Base-by-base conservation (phyloP, 2,113 vertebrate genomes). In the Carassius auratus region DNA sequence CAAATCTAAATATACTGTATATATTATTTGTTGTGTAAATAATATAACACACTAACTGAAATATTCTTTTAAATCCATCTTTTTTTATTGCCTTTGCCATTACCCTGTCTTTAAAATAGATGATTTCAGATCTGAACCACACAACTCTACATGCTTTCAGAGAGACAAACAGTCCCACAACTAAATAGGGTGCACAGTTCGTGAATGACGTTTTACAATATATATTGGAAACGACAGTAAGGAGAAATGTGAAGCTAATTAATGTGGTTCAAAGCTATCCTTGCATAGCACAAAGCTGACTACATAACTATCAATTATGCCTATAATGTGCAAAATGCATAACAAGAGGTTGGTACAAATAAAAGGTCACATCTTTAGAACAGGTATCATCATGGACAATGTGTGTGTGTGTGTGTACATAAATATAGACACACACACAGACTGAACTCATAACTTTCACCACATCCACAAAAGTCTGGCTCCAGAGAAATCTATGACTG, bases 281-380 rank as follows among this genome's bases (percentile, higher is more conserved):
- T 98, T 98, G 97, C 96, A 97, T 97, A 98, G 98, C 98, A 97
- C 95, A 93, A 99, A 97, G 97, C 97, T 94, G 93, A 98, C 97
- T 97, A 97, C 89, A 87, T 95, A 95, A 96, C 94, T 91, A 95
- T 96, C 94, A 96, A 96, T 96, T 92, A 93, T 95, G 96, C 93
- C 93, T 95, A 96, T 97, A 97, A 95, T 98, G 96, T 98, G 96
- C 96, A 97, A 98, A 99, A 96, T 95, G 96, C 97, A 96, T 96
- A 97, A 96, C 94, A 93, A 96, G 96, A 96, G 88, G 92, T 96
- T 96, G 92, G 94, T 94, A 94, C 93, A 95, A 95, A 95, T 92
- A 92, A 94, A 94, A 93, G 91, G 93, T 90, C 92, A 92, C 89
- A 89, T 93, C 89, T 91, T 92, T 90, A 91, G 90, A 76, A 87